Conservation (phyloP, 2,797 vertebrate species). For the Lateolabrax maculatus region DNA sequence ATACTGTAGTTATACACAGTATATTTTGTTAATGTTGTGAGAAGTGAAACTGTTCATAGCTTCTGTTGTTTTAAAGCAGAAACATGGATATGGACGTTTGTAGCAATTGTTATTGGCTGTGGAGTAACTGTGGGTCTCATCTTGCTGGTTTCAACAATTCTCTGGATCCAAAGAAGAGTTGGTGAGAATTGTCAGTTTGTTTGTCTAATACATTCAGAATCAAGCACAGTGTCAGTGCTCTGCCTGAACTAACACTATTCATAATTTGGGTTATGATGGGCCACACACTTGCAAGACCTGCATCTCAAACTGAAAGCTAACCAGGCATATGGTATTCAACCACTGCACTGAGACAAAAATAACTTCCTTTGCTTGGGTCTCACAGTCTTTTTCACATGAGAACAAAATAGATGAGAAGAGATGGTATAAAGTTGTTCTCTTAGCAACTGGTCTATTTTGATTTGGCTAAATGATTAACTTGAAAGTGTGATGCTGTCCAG, state of each 20-base stretch:
- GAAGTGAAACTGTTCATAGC: neutral
- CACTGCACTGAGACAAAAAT: neutral
- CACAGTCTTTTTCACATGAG: too few species aligned
- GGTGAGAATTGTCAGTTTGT: constrained; percentile 28
- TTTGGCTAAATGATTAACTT: neutral
- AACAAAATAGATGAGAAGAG: neutral
- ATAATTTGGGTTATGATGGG: too few species aligned
- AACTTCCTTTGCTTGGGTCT: neutral
- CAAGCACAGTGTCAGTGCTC: too few species aligned
- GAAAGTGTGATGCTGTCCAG: neutral
- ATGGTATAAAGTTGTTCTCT: neutral
- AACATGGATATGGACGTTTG: neutral
- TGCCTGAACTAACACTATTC: too few species aligned
- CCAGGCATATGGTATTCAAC: neutral
- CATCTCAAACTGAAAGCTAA: neutral
- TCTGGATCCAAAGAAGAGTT: neutral
- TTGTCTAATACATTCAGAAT: too few species aligned
- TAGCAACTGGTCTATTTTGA: too few species aligned
- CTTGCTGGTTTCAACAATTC: constrained; percentile 1
- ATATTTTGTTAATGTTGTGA: neutral
- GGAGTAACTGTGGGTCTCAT: constrained; percentile 22
- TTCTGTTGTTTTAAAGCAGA: constrained; percentile 2
- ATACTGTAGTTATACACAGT: neutral
- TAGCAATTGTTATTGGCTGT: constrained; percentile 1
- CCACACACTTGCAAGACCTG: too few species aligned